Conservation (phyloP, 2,888 invertebrate genomes). For the Baccha elongata region DNA sequence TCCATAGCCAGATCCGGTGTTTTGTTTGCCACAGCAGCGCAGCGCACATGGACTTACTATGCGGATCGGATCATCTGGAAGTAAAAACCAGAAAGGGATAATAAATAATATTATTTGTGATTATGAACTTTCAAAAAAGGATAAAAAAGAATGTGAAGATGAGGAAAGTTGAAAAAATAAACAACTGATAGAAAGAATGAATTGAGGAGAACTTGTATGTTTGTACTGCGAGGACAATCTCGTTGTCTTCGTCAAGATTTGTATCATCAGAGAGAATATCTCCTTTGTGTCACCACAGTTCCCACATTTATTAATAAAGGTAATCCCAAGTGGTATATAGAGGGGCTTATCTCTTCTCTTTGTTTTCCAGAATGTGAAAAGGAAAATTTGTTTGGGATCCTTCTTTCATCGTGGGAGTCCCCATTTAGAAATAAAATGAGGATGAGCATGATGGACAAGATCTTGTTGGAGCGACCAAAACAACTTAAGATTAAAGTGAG, state of each 20-base stretch:
- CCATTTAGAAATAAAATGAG: neutral
- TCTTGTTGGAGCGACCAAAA: neutral
- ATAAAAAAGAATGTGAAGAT: conserved; percentile 25
- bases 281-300: conserved; percentile 68
- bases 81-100: conserved; percentile 46
- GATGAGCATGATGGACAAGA: neutral
- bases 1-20: conserved; percentile 71
- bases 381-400: neutral
- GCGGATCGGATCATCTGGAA: conserved; percentile 69
- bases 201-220: conserved; percentile 19
- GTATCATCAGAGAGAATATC: conserved; percentile 53
- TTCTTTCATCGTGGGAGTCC: conserved; percentile 7
- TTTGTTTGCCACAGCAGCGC: conserved; percentile 55
- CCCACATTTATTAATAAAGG: conserved; percentile 61
- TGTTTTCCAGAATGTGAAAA: conserved; percentile 16
- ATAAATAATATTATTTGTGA: conserved; percentile 18
- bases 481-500: neutral
- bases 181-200: conserved; percentile 15
- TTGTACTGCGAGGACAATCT: conserved; percentile 38
- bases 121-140: conserved; percentile 32
- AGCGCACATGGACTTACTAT: conserved; percentile 30
- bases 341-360: conserved; percentile 19
- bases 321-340: too few relatives aligned
- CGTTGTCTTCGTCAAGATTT: conserved; percentile 45
- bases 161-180: conserved; percentile 4